Conservation (phyloP, 2,888 invertebrate genomes). For the Phortica magna region DNA sequence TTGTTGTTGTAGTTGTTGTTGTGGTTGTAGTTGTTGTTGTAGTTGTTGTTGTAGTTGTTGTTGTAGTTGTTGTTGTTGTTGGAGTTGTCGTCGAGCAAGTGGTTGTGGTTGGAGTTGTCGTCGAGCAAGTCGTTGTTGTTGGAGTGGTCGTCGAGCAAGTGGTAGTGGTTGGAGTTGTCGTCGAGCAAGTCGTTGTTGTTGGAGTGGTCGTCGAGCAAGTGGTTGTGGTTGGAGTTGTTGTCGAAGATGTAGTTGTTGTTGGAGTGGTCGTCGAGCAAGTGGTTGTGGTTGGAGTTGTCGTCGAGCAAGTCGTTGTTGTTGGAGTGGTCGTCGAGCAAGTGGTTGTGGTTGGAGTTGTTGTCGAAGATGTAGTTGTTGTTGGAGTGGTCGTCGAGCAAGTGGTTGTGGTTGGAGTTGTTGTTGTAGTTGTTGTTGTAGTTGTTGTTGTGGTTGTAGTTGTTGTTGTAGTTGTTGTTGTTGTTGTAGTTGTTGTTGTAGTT, state of each 20-base stretch:
- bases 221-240: not conserved
- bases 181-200: constrained; percentile 5
- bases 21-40: constrained; percentile 17
- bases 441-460: constrained; percentile 22
- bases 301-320: constrained; percentile 3
- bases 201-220: not conserved
- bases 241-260: constrained; percentile 15
- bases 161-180: constrained; percentile 6
- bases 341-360: constrained; percentile 26
- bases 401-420: constrained; percentile 29
- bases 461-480: constrained; percentile 31
- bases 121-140: constrained; percentile 9
- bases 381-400: constrained; percentile 34
- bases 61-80: constrained; percentile 13
- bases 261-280: not conserved
- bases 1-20: constrained; percentile 24
- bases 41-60: constrained; percentile 9
- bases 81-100: constrained; percentile 8
- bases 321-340: not conserved
- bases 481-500: constrained; percentile 28
- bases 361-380: not conserved
- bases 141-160: not conserved
- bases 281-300: not conserved
- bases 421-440: constrained; percentile 34
- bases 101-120: constrained; percentile 27